Evolutionary conservation across 2,888 invertebrate species (phyloP).

Genomic region (Zhengitettix transpicula): DNA sequence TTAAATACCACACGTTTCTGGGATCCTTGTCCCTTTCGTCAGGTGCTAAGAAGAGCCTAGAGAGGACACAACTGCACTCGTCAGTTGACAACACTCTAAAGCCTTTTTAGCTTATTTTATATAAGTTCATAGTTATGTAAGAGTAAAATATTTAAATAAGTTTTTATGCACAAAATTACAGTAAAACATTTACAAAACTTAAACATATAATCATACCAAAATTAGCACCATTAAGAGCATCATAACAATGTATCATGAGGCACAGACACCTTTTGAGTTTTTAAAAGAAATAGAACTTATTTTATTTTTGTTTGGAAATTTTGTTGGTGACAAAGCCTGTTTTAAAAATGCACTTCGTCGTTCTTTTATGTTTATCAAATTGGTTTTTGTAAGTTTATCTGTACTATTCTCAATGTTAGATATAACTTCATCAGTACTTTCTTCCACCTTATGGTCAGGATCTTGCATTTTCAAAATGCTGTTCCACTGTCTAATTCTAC

Average conservation of each 20-base stretch:
- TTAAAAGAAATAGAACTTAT: constrained; percentile 18
- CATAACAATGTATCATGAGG: constrained; percentile 1
- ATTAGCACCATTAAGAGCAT: no score
- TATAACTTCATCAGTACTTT: constrained; percentile 1
- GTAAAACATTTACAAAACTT: no score
- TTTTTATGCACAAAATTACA: no score
- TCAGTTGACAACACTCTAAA: no score
- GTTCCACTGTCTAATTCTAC: constrained; percentile 15
- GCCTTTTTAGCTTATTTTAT: no score
- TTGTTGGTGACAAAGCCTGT: constrained; percentile 39
- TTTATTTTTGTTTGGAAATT: constrained; percentile 29
- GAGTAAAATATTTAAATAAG: no score
- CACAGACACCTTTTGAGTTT: constrained; percentile 16
- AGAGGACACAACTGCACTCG: no score
- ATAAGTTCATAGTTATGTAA: no score
- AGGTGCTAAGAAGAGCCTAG: no score
- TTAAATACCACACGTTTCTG: no score
- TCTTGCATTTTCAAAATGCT: constrained; percentile 12
- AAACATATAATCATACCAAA: no score
- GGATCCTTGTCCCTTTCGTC: no score
- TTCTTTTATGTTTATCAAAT: constrained; percentile 28
- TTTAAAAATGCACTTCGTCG: constrained; percentile 37
- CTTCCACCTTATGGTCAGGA: constrained; percentile 2
- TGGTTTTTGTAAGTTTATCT: constrained; percentile 2
- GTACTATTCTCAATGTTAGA: neutral